phyloP scores from a whole-genome alignment of 2,113 vertebrate genomes.

The Pangasianodon hypophthalmus region DNA sequence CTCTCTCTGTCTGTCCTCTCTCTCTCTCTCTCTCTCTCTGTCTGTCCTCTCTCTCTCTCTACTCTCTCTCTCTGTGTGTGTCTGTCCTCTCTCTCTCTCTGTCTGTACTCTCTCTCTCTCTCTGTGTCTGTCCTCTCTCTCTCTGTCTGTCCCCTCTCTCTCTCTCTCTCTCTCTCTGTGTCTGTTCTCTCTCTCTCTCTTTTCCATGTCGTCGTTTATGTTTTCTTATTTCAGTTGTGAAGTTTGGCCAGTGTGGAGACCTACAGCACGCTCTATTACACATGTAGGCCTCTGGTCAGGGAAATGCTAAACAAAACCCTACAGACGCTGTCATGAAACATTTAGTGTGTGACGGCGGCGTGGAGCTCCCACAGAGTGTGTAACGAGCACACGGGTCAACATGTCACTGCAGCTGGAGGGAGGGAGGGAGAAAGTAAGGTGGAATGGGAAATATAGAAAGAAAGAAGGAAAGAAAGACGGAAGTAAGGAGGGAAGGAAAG shows the following conservation, averaged over 20 bases:
- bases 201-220: not conserved
- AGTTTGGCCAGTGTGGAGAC: not conserved
- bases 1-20: too few species aligned
- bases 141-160: too few species aligned
- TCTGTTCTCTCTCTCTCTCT: not conserved
- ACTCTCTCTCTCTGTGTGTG: too few species aligned
- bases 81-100: not conserved
- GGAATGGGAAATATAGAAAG: not conserved
- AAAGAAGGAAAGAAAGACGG: too few species aligned
- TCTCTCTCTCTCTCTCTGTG: not conserved
- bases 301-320: not conserved
- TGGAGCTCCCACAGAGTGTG: not conserved
- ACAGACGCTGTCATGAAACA: not conserved
- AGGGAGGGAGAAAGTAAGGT: too few species aligned
- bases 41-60: not conserved
- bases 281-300: not conserved
- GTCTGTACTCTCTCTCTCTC: not conserved
- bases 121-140: not conserved
- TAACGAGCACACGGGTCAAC: not conserved
- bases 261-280: not conserved
- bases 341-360: not conserved
- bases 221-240: not conserved
- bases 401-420: not conserved
- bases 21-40: too few species aligned
- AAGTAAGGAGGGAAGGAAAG: not conserved